Evolutionary conservation across 2,888 invertebrate species (phyloP).

Genomic region (Caenorhabditis sp.): DNA sequence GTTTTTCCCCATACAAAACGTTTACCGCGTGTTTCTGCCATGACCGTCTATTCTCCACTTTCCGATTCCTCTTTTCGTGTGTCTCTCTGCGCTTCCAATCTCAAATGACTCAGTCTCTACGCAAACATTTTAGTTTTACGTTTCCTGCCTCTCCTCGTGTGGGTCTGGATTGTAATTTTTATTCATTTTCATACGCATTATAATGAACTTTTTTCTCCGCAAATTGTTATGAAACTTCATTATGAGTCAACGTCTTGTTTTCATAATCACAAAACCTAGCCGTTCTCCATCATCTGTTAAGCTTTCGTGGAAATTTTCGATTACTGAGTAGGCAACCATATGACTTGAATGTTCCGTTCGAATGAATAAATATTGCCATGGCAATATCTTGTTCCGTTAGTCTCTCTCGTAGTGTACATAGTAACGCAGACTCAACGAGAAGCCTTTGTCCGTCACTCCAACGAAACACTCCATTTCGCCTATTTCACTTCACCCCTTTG

Average conservation of each 20-base stretch:
- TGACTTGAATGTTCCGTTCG: slow-evolving; percentile 8
- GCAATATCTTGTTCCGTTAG: slow-evolving; percentile 17
- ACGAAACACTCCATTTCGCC: slow-evolving; percentile 6
- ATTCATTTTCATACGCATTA: slow-evolving; percentile 23
- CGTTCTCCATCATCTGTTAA: neutral
- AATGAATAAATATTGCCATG: slow-evolving; percentile 26
- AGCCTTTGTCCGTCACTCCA: slow-evolving; percentile 11
- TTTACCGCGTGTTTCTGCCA: slow-evolving; percentile 18
- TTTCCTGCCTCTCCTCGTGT: slow-evolving; percentile 14
- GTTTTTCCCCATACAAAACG: slow-evolving; percentile 13
- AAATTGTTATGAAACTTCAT: neutral
- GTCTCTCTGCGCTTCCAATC: slow-evolving; percentile 41
- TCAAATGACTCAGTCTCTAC: slow-evolving; percentile 43
- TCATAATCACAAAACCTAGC: neutral
- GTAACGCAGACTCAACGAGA: slow-evolving; percentile 29
- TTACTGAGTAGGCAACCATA: neutral
- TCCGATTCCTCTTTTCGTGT: neutral
- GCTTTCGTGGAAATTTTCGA: neutral
- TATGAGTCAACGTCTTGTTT: neutral
- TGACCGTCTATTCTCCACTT: slow-evolving; percentile 12
- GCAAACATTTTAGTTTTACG: slow-evolving; percentile 40
- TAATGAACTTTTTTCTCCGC: slow-evolving; percentile 10
- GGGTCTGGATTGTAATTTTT: slow-evolving; percentile 29
- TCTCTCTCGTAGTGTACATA: slow-evolving; percentile 6
- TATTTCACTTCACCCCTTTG: neutral